Base-by-base conservation (phyloP, 1,140 invertebrate genomes). In the Meloidogyne hapla region DNA sequence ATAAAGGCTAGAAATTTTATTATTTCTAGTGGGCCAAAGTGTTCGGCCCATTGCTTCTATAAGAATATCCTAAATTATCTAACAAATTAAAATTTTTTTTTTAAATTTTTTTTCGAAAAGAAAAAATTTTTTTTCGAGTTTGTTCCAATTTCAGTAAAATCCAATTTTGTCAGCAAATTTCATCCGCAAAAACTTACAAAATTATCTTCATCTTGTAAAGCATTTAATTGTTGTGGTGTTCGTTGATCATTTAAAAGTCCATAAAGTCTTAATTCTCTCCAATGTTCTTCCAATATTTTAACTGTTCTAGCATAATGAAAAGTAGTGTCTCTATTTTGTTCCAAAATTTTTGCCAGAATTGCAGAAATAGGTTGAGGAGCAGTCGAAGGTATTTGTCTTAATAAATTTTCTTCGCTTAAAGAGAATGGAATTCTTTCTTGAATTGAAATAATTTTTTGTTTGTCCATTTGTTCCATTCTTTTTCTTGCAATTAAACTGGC, bases 201-300 rank as follows among this genome's bases (percentile, higher is more conserved):
- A 56, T 56, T 56, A n/a, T 56, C 48, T 8, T 56, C 48, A 56
- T 56, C 48, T n/a, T 56, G 48, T 56, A n/a, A 56, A 56, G n/a
- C 5, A 56, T n/a, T n/a, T 56, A n/a, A 56, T n/a, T 56, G 48
- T 56, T 56, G 48, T 5, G 15, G 48, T n/a, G 48, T n/a, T 8
- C 48, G 90, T 90, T 97, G 95, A 89, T 97, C 94, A 0, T 93
- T 92, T 45, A 98, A 87, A 2, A 98, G 89, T 83, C 94, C 92
- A 88, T 95, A 96, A 83, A 96, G 94, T 88, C 95, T 95, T 88
- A 98, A 91, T 26, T 94, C 89, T 75, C 93, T 91, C 95, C 95
- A 99, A 88, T 98, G 94, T 45, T 91, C 91, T 82, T 93, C 90
- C 38, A 99, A 88, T 13, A 91, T 89, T 89, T 94, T 94, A 1